phyloP scores from a whole-genome alignment of 2,113 vertebrate species.

The Balaeniceps rex region DNA sequence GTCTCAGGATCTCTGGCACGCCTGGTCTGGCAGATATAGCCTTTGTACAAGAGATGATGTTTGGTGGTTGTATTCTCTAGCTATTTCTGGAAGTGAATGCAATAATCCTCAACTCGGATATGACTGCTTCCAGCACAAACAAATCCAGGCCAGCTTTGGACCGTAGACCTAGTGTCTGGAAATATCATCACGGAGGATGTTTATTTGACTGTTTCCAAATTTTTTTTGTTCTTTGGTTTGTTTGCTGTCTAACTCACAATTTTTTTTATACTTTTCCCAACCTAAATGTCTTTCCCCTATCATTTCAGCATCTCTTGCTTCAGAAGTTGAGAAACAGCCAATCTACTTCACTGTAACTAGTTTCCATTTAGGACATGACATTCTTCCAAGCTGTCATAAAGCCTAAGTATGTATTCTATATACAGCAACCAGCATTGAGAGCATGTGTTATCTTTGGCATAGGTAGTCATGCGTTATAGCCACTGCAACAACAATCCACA shows the following conservation, averaged over 20 bases:
- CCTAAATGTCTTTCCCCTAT: neutral
- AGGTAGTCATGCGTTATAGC: neutral
- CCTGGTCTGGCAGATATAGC: neutral
- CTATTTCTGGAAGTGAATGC: constrained; percentile 44
- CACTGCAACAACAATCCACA: neutral
- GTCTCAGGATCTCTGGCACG: neutral
- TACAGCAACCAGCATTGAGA: neutral
- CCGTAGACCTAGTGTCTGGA: constrained; percentile 9
- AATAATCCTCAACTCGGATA: constrained; percentile 23
- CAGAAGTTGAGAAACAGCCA: neutral
- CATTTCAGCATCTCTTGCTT: neutral
- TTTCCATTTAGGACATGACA: neutral
- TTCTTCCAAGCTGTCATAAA: neutral
- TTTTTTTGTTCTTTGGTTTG: constrained; percentile 3
- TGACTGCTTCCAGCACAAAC: constrained; percentile 53
- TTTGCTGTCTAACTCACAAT: neutral
- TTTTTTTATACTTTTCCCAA: neutral
- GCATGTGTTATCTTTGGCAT: neutral
- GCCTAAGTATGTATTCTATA: neutral
- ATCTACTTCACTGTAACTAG: neutral
- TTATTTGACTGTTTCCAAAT: neutral
- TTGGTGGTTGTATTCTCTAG: neutral
- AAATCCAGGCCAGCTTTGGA: constrained; percentile 11
- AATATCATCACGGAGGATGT: constrained; percentile 36
- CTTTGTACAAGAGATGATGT: neutral